phyloP scores from a whole-genome alignment of 2,113 vertebrate genomes.

The Electrona antarctica region DNA sequence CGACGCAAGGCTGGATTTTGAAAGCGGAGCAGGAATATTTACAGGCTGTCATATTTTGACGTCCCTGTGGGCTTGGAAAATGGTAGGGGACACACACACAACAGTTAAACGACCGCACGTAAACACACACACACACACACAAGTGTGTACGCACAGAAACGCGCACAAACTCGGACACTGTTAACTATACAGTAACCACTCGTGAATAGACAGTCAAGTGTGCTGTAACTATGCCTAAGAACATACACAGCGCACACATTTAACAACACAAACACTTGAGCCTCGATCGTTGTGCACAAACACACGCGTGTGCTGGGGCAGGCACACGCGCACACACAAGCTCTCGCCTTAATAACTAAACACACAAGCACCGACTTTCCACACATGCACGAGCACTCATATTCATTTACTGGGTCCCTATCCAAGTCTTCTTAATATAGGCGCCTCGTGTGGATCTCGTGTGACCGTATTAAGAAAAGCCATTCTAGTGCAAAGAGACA shows the following conservation, averaged over 20 bases:
- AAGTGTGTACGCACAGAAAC: too few species aligned
- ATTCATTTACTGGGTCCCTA: neutral
- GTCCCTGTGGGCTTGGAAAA: constrained; percentile 7
- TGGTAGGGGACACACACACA: neutral
- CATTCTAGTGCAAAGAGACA: too few species aligned
- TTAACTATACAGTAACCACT: too few species aligned
- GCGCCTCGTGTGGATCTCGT: too few species aligned
- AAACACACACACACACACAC: neutral
- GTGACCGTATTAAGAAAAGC: too few species aligned
- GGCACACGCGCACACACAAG: neutral
- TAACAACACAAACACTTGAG: neutral
- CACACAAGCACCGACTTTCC: neutral
- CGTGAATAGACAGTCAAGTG: too few species aligned
- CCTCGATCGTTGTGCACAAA: neutral
- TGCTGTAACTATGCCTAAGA: too few species aligned
- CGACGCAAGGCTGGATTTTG: constrained; percentile 24
- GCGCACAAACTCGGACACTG: too few species aligned
- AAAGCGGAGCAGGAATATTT: constrained; percentile 47
- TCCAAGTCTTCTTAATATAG: constrained; percentile 2
- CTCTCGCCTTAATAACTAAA: neutral
- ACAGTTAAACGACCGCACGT: neutral
- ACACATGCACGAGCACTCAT: constrained; percentile 12
- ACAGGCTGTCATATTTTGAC: constrained; percentile 34
- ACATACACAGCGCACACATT: neutral
- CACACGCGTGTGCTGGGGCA: neutral